Conservation (phyloP, 1,140 invertebrate species). For the Platyscapa corneri region DNA sequence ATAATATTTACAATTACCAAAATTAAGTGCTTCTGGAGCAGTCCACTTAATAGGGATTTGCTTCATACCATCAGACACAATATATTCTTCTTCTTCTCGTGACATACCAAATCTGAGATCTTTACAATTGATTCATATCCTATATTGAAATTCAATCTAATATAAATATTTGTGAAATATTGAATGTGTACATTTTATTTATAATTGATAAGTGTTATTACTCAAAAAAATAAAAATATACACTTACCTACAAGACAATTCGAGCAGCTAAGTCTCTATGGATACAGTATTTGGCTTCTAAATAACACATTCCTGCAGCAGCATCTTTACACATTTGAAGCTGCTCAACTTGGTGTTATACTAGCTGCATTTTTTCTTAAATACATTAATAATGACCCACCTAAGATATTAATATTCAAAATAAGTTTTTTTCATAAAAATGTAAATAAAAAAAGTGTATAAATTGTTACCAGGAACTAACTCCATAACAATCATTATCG, state of each 20-base stretch:
- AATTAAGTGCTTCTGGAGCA: constrained; percentile 96
- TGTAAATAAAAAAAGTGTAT: constrained; percentile 9
- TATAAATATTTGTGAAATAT: not conserved
- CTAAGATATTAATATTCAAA: constrained; percentile 70
- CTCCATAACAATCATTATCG: constrained; percentile 99
- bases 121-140: constrained; percentile 91
- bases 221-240: constrained; percentile 2
- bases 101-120: constrained; percentile 99
- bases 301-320: constrained; percentile 95
- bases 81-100: constrained; percentile 96
- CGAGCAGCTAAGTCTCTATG: constrained; percentile 96
- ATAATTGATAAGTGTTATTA: not conserved
- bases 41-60: constrained; percentile 99
- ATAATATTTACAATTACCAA: constrained; percentile 78
- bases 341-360: constrained; percentile 83
- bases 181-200: not conserved
- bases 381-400: constrained; percentile 91
- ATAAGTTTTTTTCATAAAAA: constrained; percentile 26
- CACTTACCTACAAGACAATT: constrained; percentile 89
- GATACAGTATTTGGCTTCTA: constrained; percentile 97
- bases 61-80: constrained; percentile 97
- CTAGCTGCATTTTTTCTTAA: constrained; percentile 84
- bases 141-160: constrained; percentile 59
- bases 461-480: constrained; percentile 85
- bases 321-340: constrained; percentile 95